Evolutionary conservation across 2,888 invertebrate species (phyloP).

Genomic region (Harmothoe impar): DNA sequence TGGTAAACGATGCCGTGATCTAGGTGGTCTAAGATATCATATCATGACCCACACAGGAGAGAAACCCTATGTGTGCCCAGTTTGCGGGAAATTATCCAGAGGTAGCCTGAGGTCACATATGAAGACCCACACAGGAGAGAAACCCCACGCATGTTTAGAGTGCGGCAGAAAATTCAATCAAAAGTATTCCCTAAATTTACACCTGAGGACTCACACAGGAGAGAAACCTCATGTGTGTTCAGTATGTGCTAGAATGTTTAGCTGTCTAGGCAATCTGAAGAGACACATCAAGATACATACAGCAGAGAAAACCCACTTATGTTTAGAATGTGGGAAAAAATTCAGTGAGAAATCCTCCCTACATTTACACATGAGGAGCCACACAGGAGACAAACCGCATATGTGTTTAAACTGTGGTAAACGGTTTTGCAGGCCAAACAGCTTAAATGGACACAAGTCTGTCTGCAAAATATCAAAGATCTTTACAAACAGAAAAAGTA

Average conservation of each 20-base stretch:
- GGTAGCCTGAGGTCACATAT: background rate
- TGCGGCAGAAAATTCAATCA: background rate
- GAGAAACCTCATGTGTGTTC: slow-evolving; percentile 32
- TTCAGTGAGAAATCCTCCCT: background rate
- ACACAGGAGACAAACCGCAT: background rate
- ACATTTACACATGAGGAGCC: background rate
- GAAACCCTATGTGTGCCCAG: background rate
- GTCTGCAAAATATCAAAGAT: too few species aligned
- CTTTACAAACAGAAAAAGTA: too few species aligned
- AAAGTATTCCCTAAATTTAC: background rate
- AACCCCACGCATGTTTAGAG: background rate
- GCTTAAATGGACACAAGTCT: too few species aligned
- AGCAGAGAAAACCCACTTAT: background rate
- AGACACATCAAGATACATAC: slow-evolving; percentile 27
- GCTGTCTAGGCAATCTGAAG: background rate
- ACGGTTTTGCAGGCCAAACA: too few species aligned
- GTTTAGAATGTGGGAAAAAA: slow-evolving; percentile 18
- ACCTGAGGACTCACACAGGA: background rate
- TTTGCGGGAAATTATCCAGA: background rate
- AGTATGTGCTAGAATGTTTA: background rate
- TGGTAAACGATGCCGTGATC: background rate
- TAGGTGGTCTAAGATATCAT: background rate
- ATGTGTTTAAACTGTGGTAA: background rate
- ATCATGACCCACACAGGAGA: background rate
- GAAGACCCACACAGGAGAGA: background rate